Evolutionary conservation across 1,140 invertebrate species (phyloP).

Genomic region (Caenorhabditis elegans): DNA sequence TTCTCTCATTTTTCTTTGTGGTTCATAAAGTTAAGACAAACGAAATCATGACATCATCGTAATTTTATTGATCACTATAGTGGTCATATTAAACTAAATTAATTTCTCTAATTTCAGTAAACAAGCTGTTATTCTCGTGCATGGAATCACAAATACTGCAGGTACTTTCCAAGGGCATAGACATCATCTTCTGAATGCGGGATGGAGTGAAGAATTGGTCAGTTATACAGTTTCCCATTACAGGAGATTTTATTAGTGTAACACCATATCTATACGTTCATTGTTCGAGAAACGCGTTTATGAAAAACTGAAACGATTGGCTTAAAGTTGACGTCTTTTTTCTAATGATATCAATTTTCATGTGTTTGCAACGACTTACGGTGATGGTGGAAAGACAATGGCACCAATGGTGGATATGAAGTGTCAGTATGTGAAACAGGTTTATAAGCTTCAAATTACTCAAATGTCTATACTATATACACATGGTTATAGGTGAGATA

Average conservation of each 20-base stretch:
- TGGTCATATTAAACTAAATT: too few relatives aligned
- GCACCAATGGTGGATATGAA: slow-evolving; percentile 63
- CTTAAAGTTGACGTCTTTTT: too few relatives aligned
- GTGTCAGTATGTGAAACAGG: slow-evolving; percentile 63
- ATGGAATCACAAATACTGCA: slow-evolving; percentile 63
- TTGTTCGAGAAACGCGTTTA: not conserved
- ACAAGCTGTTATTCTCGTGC: slow-evolving; percentile 62
- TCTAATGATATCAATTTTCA: not conserved
- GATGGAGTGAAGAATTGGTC: slow-evolving; percentile 52
- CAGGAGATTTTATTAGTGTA: too few relatives aligned
- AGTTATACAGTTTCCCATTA: not conserved
- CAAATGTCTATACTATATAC: not conserved
- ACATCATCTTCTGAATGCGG: slow-evolving; percentile 55
- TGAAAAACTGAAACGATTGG: too few relatives aligned
- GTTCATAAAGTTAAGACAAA: too few relatives aligned
- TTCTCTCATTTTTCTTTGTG: too few relatives aligned
- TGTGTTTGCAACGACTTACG: slow-evolving; percentile 64
- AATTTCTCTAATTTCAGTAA: slow-evolving; percentile 47
- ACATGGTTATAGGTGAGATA: slow-evolving; percentile 53
- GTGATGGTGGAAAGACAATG: slow-evolving; percentile 61
- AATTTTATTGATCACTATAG: too few relatives aligned
- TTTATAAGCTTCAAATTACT: not conserved
- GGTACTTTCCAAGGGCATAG: slow-evolving; percentile 54
- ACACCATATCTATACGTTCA: too few relatives aligned
- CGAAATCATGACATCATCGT: too few relatives aligned